Base-by-base conservation (phyloP, 2,113 vertebrate species). In the Chionomys nivalis region DNA sequence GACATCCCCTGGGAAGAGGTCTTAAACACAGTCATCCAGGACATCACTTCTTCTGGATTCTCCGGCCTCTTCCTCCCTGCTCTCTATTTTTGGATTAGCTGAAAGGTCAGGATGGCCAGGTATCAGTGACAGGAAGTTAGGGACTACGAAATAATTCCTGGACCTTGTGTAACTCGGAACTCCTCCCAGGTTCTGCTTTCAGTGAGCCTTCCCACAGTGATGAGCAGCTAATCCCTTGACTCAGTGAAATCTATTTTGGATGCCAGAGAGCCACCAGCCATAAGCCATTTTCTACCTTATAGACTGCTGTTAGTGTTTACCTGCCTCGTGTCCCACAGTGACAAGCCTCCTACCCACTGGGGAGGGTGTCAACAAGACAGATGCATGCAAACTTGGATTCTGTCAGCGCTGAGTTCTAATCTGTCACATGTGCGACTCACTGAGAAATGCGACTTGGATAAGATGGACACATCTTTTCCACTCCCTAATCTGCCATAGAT, bases 61-160 rank as follows among this genome's bases (percentile, higher is more conserved):
- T 91, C 77, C 90, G 95, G 94, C 97, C 93, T 97, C 95, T 87
- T 97, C 82, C n/a, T 96, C 95, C 52, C 92, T 75, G 73, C 42
- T 92, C 66, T 97, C 97, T 98, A 98, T 98, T 98, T 98, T 97
- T 96, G 93, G 96, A 93, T 90, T 92, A 87, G 92, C 91, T 97
- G 94, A 97, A 97, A 96, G 97, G 96, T 96, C 96, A 97, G 95
- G 82, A 97, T 96, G 93, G 98, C 98, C 96, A 99, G 99, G 99
- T 99, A 99, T 99, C 99, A 97, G 98, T 99, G 98, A 99, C 99
- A 99, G 99, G 99, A 99, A 99, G 99, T 98, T 92, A 97, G 97
- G 85, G 94, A 89, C 98, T 99, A 97, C 98, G 98, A 98, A 97
- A 93, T 95, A 93, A 97, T 97, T 97, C 97, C 95, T 89, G 78